phyloP scores from a whole-genome alignment of 2,113 vertebrate genomes.

The Bubalus kerabau region DNA sequence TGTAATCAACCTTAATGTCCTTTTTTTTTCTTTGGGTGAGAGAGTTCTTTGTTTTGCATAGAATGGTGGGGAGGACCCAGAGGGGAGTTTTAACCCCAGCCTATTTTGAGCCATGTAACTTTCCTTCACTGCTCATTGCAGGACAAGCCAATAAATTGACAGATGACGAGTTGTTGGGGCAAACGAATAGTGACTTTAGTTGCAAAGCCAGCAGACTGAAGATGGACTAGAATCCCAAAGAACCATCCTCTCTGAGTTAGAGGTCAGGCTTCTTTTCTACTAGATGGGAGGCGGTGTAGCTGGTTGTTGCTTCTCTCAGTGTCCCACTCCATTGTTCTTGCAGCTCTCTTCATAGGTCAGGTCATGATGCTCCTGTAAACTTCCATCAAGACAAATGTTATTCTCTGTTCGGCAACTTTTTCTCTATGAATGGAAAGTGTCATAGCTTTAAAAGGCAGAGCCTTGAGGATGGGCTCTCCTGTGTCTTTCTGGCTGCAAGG shows the following conservation, averaged over 20 bases:
- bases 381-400: background rate
- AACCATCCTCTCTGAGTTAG: background rate
- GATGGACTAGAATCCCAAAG: background rate
- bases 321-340: background rate
- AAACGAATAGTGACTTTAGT: background rate
- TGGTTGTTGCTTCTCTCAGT: background rate
- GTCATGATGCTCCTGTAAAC: background rate
- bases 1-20: background rate
- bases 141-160: background rate
- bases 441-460: background rate
- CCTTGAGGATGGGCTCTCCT: background rate
- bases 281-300: rapidly evolving
- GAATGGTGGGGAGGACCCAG: background rate
- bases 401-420: background rate
- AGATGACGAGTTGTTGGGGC: background rate
- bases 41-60: background rate
- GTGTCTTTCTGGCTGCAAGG: background rate
- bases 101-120: background rate
- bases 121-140: background rate
- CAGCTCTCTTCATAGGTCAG: background rate
- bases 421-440: background rate
- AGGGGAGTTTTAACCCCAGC: background rate
- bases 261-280: background rate
- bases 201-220: background rate
- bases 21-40: background rate